Evolutionary conservation across 1,140 invertebrate genomes (phyloP).

Genomic region (Mylabris phalerata): DNA sequence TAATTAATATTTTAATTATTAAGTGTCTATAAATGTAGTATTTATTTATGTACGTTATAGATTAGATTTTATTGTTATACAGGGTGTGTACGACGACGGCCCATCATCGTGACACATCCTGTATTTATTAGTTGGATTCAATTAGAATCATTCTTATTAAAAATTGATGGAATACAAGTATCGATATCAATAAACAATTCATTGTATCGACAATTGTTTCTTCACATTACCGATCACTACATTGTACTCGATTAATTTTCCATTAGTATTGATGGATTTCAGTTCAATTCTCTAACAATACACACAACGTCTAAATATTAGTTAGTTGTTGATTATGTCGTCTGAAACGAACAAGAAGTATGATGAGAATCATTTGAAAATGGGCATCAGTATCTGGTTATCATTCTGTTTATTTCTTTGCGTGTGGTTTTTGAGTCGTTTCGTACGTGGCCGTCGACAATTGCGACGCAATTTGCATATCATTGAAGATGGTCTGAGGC

Average conservation of each 20-base stretch:
- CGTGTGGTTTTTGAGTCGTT: conserved; percentile 29
- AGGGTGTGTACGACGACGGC: too few relatives aligned
- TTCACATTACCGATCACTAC: too few relatives aligned
- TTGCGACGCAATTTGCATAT: conserved; percentile 26
- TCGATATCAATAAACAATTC: too few relatives aligned
- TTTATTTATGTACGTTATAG: neutral
- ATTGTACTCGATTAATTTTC: too few relatives aligned
- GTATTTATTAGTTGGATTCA: too few relatives aligned
- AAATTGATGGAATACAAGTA: too few relatives aligned
- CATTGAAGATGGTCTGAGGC: conserved; percentile 27
- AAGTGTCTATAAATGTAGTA: neutral
- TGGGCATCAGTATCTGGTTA: conserved; percentile 26
- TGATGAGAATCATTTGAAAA: conserved; percentile 9
- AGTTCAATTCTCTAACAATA: neutral
- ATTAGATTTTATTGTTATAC: neutral
- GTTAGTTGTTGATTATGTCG: neutral
- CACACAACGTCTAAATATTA: neutral
- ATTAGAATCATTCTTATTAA: too few relatives aligned
- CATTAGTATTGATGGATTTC: neutral
- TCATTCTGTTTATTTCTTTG: conserved; percentile 22
- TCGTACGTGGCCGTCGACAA: conserved; percentile 24
- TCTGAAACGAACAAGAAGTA: neutral
- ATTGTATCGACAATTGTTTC: too few relatives aligned
- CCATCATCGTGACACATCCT: too few relatives aligned
- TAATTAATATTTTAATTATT: neutral